These are phyloP conservation scores for Dromius quadrimaculatus DNA, from an alignment of 2,888 invertebrate genomes.

Conservation along the genomic window DNA sequence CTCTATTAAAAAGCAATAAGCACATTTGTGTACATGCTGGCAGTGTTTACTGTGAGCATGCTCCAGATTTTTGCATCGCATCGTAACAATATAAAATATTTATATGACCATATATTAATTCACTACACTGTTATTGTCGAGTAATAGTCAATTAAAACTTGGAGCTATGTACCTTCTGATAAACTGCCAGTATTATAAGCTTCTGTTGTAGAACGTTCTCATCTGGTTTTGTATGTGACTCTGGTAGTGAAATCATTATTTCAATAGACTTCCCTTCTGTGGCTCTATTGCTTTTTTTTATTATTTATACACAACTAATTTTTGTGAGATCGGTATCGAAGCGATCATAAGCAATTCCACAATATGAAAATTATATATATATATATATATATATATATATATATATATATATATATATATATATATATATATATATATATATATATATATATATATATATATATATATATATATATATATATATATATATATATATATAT, in stretches of 20 bases:
- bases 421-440: background rate
- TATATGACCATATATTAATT: conserved; percentile 30
- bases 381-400: background rate
- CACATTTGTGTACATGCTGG: conserved; percentile 35
- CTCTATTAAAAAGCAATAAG: conserved; percentile 50
- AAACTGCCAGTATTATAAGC: background rate
- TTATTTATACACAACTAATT: background rate
- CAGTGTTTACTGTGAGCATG: conserved; percentile 25
- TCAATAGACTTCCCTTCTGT: background rate
- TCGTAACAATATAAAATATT: conserved; percentile 40
- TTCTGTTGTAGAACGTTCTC: background rate
- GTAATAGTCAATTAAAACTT: conserved; percentile 45
- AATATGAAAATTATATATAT: background rate
- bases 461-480: background rate
- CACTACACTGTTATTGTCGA: conserved; percentile 30
- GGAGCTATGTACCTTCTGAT: conserved; percentile 3
- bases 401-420: background rate
- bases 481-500: background rate
- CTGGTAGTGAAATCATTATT: background rate
- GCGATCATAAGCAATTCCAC: background rate
- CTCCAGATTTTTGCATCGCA: conserved; percentile 36
- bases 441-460: background rate
- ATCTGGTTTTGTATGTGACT: background rate
- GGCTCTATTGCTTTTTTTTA: background rate
- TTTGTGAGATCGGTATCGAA: background rate